Evolutionary conservation across 2,888 invertebrate genomes (phyloP).

Genomic region (Spatulosminthurus flaviceps): DNA sequence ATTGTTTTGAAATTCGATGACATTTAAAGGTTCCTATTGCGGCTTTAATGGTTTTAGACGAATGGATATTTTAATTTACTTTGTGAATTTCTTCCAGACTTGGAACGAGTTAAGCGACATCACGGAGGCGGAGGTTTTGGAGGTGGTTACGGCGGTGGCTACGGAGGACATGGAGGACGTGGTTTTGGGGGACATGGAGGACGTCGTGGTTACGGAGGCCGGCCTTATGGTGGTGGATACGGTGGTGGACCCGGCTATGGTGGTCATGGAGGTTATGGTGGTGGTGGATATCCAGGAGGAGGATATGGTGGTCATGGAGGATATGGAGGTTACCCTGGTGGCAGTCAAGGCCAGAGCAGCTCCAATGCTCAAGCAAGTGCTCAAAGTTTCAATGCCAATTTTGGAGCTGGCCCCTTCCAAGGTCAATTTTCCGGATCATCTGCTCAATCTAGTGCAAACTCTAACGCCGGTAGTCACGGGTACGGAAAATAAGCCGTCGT

Average conservation of each 20-base stretch:
- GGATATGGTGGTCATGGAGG: not conserved
- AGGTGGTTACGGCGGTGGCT: too few relatives aligned
- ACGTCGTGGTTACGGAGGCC: not conserved
- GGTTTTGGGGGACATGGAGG: slow-evolving; percentile 19
- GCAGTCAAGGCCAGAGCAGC: slow-evolving; percentile 14
- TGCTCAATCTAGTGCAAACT: slow-evolving; percentile 26
- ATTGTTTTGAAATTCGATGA: not conserved
- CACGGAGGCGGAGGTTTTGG: slow-evolving; percentile 29
- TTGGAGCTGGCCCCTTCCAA: slow-evolving; percentile 43
- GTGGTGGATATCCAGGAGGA: not conserved
- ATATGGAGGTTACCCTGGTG: slow-evolving; percentile 36
- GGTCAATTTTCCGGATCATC: slow-evolving; percentile 38
- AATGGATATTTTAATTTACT: not conserved
- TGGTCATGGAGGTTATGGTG: not conserved
- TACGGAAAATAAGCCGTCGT: not conserved
- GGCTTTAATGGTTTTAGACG: not conserved
- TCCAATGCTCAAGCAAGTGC: slow-evolving; percentile 31
- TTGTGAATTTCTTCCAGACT: not conserved
- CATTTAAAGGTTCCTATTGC: not conserved
- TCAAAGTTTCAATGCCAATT: slow-evolving; percentile 42
- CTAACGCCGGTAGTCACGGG: not conserved
- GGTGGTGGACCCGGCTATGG: slow-evolving; percentile 5
- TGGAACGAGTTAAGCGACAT: not conserved
- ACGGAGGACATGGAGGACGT: slow-evolving; percentile 24
- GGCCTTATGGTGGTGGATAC: slow-evolving; percentile 9